These are phyloP conservation scores for Ametastegia equiseti DNA, from an alignment of 2,888 invertebrate genomes.

Conservation along the genomic window DNA sequence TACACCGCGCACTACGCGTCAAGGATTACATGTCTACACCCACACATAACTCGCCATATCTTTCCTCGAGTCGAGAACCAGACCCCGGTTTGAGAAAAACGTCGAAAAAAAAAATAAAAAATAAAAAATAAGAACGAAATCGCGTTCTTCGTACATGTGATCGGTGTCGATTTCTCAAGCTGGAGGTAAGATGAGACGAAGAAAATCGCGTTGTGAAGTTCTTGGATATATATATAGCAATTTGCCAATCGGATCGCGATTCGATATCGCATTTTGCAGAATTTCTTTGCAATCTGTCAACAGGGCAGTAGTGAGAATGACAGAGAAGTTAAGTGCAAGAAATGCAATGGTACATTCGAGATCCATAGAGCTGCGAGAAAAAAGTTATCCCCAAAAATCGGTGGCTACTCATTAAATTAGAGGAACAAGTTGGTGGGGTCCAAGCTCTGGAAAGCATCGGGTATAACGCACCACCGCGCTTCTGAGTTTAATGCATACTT, in stretches of 20 bases:
- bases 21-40: neutral
- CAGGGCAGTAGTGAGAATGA: neutral
- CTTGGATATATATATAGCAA: neutral
- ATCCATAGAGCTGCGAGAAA: neutral
- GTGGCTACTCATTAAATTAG: neutral
- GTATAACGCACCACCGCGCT: constrained; percentile 1
- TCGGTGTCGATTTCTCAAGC: no score
- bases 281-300: neutral
- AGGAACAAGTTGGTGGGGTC: neutral
- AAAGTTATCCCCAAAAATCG: neutral
- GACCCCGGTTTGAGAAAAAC: no score
- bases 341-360: neutral
- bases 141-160: no score
- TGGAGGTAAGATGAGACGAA: no score
- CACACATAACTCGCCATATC: neutral
- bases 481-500: constrained; percentile 31
- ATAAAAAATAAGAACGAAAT: no score
- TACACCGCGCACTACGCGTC: neutral
- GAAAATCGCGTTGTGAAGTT: no score
- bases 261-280: no score
- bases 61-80: no score
- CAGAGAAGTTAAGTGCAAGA: neutral
- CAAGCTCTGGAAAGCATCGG: neutral
- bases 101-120: no score
- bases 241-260: neutral